A percentile compares a stretch with the other conserved stretches of the same genome.
Evolutionary conservation across 2,888 invertebrate genomes (phyloP).

Genomic region (Polydrusus pterygomalis): DNA sequence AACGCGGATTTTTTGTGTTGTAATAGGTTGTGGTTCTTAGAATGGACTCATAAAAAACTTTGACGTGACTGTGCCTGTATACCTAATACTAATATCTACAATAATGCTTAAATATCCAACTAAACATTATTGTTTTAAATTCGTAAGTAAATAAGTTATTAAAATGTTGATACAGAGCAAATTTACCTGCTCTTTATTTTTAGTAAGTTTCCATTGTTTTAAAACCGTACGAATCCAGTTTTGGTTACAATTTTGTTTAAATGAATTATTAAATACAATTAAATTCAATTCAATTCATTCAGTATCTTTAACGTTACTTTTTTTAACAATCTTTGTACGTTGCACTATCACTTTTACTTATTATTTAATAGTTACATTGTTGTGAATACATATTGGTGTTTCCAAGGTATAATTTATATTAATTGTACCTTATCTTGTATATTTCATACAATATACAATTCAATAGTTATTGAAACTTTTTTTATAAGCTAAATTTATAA

Average conservation of each 20-base stretch:
- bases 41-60: neutral
- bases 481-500: too few species aligned
- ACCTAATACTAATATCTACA: neutral
- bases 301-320: too few species aligned
- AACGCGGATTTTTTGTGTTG: neutral
- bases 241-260: neutral
- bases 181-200: slow-evolving; percentile 7
- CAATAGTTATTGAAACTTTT: too few species aligned
- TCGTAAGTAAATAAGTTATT: slow-evolving; percentile 2
- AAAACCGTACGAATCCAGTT: slow-evolving; percentile 8
- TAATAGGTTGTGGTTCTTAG: neutral
- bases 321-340: too few species aligned
- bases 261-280: too few species aligned
- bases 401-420: too few species aligned
- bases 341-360: too few species aligned
- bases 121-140: slow-evolving; percentile 14
- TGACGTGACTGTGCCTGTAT: neutral
- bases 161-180: neutral
- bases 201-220: slow-evolving; percentile 13
- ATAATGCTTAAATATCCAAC: neutral
- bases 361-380: too few species aligned
- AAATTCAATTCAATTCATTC: too few species aligned
- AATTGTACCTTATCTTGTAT: too few species aligned
- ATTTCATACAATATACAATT: too few species aligned
- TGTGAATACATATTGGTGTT: too few species aligned